Base-by-base conservation (phyloP, 1,140 invertebrate species). In the Belonocnema kinseyi region DNA sequence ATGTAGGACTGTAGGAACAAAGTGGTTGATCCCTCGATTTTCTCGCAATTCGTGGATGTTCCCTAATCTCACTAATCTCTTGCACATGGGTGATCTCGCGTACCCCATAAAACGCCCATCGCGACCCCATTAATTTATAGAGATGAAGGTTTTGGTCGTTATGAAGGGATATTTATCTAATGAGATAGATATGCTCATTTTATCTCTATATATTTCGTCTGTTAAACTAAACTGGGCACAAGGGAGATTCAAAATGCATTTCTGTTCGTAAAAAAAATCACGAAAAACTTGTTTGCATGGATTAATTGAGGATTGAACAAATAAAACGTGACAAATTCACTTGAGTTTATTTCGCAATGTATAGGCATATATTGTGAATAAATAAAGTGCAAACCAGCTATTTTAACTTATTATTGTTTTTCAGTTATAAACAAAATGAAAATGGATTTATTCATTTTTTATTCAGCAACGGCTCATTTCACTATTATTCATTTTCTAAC, bases 21-120 rank as follows among this genome's bases (percentile, higher is more conserved):
- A 46, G 40, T 46, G 7, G 40, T 66, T 66, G 58, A 66, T 33
- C 58, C 21, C 21, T 66, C 13, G 19, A 66, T 66, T 40, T 66
- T 66, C 58, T 66, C 26, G 26, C 58, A 33, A 40, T 33, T 26
- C 58, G 58, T 66, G 58, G 12, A 66, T 66, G 21, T 40, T 40
- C 26, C 58, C 12, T 66, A 66, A 66, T 66, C 58, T 13, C 26
- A 26, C 58, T 66, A 66, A 66, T 66, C 58, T 66, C 26, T 66
- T 40, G 58, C 21, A 66, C 58, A 66, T 66, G 58, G 21, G 26
- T 66, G 58, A 66, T 66, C 21, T 33, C 21, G 58, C 21, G 16
- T 66, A 66, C 21, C 14, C 21, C 58, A 66, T 66, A 66, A 66
- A 66, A 66, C 58, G 13, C 58, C 58, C 58, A 66, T 66, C 11